Conservation (phyloP, 2,888 invertebrate genomes). For the Lottia gigantea region DNA sequence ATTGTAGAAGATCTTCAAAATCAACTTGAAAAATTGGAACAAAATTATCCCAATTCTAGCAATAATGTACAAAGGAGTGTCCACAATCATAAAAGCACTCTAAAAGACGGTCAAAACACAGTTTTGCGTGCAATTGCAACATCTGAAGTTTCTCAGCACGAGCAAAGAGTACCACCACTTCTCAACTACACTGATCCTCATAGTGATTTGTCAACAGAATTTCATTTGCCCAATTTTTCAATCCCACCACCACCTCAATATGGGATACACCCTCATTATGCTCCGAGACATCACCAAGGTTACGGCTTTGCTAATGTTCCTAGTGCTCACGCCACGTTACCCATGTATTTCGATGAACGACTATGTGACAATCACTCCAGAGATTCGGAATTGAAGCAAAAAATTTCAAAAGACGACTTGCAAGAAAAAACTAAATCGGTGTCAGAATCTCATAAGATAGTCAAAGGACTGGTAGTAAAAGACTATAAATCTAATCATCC, state of each 20-base stretch:
- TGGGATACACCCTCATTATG: not conserved
- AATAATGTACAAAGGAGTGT: too few species aligned
- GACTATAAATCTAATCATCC: constrained; percentile 36
- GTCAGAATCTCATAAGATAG: constrained; percentile 12
- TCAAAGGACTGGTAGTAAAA: constrained; percentile 35
- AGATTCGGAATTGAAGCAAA: not conserved
- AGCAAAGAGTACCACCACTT: constrained; percentile 34
- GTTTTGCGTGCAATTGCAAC: too few species aligned
- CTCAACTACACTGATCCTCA: constrained; percentile 7
- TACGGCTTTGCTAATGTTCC: constrained; percentile 49
- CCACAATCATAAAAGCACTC: too few species aligned
- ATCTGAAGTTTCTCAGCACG: too few species aligned
- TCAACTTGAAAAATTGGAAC: too few species aligned
- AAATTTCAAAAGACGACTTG: not conserved
- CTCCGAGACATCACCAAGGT: constrained; percentile 13
- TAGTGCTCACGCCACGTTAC: constrained; percentile 49
- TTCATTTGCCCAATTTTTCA: not conserved
- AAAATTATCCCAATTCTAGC: too few species aligned
- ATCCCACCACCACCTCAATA: constrained; percentile 20
- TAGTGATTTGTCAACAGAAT: not conserved
- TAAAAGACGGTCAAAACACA: too few species aligned
- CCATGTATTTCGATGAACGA: constrained; percentile 46
- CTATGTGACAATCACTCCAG: not conserved
- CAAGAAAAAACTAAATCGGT: constrained; percentile 30
- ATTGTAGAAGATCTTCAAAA: too few species aligned